Evolutionary conservation across 2,797 vertebrate genomes (phyloP).

Genomic region (Galagoides demidoff): DNA sequence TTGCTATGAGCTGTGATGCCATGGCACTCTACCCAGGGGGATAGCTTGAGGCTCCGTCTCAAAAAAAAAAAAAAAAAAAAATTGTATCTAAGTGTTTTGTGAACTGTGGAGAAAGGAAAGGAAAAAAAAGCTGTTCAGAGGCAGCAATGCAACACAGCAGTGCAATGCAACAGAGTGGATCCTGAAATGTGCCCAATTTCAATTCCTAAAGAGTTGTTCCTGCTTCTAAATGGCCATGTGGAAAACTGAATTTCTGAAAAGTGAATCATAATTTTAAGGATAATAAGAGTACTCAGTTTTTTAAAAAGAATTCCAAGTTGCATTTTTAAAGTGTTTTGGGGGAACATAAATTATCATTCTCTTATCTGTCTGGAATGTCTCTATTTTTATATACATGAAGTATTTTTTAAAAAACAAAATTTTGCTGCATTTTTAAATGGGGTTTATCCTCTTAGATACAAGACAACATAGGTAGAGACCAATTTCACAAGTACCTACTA

Average conservation of each 20-base stretch:
- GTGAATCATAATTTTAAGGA: constrained; percentile 38
- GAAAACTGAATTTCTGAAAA: constrained; percentile 57
- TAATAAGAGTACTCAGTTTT: background rate
- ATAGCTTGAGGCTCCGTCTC: no score
- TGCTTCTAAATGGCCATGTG: background rate
- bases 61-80: no score
- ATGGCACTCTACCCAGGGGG: no score
- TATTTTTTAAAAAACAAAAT: background rate
- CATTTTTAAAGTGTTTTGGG: background rate
- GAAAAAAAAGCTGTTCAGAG: constrained; percentile 36
- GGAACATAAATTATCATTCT: constrained; percentile 30
- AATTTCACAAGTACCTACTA: constrained; percentile 18
- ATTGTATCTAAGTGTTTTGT: background rate
- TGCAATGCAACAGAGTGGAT: background rate
- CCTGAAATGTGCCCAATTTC: constrained; percentile 25
- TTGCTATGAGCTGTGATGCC: no score
- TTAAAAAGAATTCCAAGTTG: background rate
- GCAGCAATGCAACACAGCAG: background rate
- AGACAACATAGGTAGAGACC: background rate
- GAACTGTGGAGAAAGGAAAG: constrained; percentile 8
- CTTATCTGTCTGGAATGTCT: background rate
- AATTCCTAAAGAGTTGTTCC: constrained; percentile 5
- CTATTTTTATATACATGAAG: background rate
- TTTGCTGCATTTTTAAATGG: background rate
- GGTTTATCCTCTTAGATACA: background rate